Evolutionary conservation across 1,140 invertebrate species (phyloP), one percentile per base, ranked within the genome.

Genomic region (Drosophila bocki): DNA sequence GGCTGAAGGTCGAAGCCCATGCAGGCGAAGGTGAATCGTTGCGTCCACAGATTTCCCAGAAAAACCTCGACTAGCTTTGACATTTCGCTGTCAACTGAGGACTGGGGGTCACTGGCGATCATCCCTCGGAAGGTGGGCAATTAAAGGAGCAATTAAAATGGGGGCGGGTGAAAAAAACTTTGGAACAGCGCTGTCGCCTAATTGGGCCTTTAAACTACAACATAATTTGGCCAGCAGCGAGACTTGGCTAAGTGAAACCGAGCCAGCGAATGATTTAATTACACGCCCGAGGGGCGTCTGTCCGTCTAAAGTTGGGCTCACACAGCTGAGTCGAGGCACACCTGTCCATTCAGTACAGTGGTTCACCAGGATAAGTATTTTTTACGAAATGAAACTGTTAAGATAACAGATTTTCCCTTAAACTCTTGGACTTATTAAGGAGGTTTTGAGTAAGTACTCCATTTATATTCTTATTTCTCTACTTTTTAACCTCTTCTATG

Each of bases 201-300:
- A 82, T 82, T 82, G 68, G 68, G 32, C 54, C 13, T 41, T 56
- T 75, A 62, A 62, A 68, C 62, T 67, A 72, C 62, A 62, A 59
- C 26, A 63, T 78, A 72, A 78, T 82, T 72, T 59, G 54, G 29
- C 41, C 47, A 42, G 35, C 60, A 45, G 37, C 42, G 39, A 71
- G 54, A 80, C 76, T 71, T 80, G 51, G 39, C 35, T 64, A 62
- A 48, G 17, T 61, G 35, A 71, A 72, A 68, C 64, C 26, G 45
- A 70, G 64, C 51, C 60, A 58, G 58, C 48, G 69, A 84, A 85
- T 74, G 63, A 78, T 71, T 85, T 84, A 84, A 84, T 84, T 84
- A 84, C 54, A 67, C 48, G 63, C 77, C 51, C 41, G 41, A 19
- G 62, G 26, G 62, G 53, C 59, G 50, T 54, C 44, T 51, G 48